Base-by-base conservation (phyloP, 2,888 invertebrate genomes). In the Acronicta alni region DNA sequence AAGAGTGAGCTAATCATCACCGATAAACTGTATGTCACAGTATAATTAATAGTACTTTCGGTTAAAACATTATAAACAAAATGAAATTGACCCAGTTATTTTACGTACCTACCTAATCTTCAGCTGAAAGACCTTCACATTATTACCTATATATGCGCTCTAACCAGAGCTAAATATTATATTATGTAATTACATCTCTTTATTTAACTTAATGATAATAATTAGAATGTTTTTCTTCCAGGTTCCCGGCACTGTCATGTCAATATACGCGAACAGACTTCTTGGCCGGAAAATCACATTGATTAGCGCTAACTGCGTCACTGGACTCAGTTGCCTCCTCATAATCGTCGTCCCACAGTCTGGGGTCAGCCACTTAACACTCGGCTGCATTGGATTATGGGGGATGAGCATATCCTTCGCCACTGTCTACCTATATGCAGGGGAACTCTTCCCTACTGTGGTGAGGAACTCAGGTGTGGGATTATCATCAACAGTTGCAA, bases 361-460 rank as follows among this genome's bases (percentile, higher is more conserved):
- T 0, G 89, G 90, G 10, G 95, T 95, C 23, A 82, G 85, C 38
- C 94, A 95, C 69, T 90, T 97, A 3, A 89, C 95, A 8, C 95
- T 98, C 38, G 97, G 97, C 37, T 96, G 97, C 68, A 85, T 96
- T 41, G 97, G 97, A 0, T 96, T 98, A 65, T 96, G 97, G 81
- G 97, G 98, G 12, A 96, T 97, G 88, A 97, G 97, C 15, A 96
- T 98, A 41, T 96, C 97, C 1, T 99, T 98, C 84, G 97, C 98
- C 1, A 97, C 97, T 2, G 97, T 97, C 5, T 98, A 98, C 85
- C 95, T 98, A 15, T 98, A 97, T 86, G 97, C 97, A 0, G 97
- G 98, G 0, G 98, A 98, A 89, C 87, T 98, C 14, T 98, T 98
- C 85, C 98, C 98, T 0, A 98, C 98, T 0, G 97, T 98, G 2